These are phyloP conservation scores for Limnephilus rhombicus DNA, from an alignment of 2,888 invertebrate genomes.

Conservation along the genomic window DNA sequence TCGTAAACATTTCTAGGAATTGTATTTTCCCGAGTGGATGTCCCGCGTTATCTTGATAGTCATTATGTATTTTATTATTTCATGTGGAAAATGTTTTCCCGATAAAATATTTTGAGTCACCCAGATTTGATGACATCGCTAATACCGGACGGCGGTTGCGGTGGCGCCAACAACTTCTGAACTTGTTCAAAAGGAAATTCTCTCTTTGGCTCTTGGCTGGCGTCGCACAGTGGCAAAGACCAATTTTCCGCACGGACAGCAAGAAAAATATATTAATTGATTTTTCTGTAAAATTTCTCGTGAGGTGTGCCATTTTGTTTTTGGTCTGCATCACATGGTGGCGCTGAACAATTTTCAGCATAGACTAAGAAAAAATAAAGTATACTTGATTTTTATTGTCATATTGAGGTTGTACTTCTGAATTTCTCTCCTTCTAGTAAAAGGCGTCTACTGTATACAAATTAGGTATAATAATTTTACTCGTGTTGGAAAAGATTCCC, in stretches of 20 bases:
- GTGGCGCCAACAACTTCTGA: slow-evolving; percentile 11
- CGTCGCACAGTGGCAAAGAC: not conserved
- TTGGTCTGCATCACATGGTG: no score
- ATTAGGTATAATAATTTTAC: no score
- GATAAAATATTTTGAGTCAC: slow-evolving; percentile 35
- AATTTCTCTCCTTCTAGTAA: no score
- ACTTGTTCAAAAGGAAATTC: not conserved
- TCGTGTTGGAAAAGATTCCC: no score
- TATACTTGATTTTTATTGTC: no score
- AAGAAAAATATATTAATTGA: not conserved
- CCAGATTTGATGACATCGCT: slow-evolving; percentile 22
- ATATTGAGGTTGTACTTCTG: no score
- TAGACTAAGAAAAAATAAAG: no score
- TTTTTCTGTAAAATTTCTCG: not conserved
- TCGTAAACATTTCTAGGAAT: slow-evolving; percentile 17
- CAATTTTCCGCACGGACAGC: not conserved
- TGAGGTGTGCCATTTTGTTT: no score
- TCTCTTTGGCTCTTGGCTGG: not conserved
- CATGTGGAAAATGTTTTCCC: slow-evolving; percentile 30
- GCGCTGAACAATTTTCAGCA: no score
- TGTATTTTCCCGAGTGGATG: slow-evolving; percentile 8
- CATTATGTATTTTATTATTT: slow-evolving; percentile 17
- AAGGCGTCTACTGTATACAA: no score
- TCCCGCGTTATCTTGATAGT: slow-evolving; percentile 26
- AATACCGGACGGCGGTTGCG: slow-evolving; percentile 10